phyloP scores from a whole-genome alignment of 1,140 invertebrate species.

The Goniozus legneri region DNA sequence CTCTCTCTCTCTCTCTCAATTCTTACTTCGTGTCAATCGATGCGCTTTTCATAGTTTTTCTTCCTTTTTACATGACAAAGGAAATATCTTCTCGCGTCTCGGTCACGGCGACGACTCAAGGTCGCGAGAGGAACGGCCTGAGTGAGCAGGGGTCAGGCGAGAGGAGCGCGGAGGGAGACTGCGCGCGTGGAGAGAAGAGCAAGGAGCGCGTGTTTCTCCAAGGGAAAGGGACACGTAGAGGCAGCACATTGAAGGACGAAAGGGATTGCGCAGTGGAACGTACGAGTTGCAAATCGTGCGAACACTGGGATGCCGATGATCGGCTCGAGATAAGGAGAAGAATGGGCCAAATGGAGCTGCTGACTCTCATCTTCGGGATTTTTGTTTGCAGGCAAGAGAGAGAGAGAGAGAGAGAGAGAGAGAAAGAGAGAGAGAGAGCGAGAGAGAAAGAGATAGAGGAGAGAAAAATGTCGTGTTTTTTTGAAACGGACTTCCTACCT shows the following conservation, averaged over 20 bases:
- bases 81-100: too few relatives aligned
- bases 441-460: background rate
- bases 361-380: too few relatives aligned
- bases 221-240: slow-evolving; percentile 5
- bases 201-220: background rate
- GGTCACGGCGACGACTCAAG: slow-evolving; percentile 28
- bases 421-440: slow-evolving; percentile 1
- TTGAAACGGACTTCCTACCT: slow-evolving; percentile 26
- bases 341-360: too few relatives aligned
- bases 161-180: slow-evolving; percentile 11
- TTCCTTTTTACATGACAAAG: too few relatives aligned
- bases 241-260: too few relatives aligned
- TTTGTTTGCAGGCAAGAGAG: background rate
- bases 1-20: too few relatives aligned
- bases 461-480: background rate
- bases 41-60: too few relatives aligned
- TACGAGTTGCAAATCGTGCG: too few relatives aligned
- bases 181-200: background rate
- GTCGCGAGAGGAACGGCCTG: slow-evolving; percentile 39
- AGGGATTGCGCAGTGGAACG: too few relatives aligned
- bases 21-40: too few relatives aligned
- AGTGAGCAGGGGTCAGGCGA: slow-evolving; percentile 23
- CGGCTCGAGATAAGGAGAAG: too few relatives aligned
- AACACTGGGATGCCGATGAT: too few relatives aligned
- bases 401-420: slow-evolving; percentile 1